Evolutionary conservation across 2,113 vertebrate species (phyloP).

Genomic region (Platichthys flesus): DNA sequence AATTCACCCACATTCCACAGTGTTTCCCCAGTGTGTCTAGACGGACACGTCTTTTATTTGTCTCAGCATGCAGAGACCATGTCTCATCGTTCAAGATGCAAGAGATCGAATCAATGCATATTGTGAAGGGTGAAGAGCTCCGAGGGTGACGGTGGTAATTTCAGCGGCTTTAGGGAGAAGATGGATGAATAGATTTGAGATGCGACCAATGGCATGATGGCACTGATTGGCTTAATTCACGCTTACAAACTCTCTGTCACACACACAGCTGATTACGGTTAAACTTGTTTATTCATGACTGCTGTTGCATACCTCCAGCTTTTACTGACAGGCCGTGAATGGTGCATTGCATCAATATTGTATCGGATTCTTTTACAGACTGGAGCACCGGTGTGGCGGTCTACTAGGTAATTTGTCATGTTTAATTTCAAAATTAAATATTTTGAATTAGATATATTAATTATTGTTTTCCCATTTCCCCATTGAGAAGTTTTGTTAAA

Average conservation of each 20-base stretch:
- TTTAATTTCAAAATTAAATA: neutral
- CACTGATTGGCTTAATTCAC: conserved; percentile 34
- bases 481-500: neutral
- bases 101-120: conserved; percentile 50
- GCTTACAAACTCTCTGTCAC: neutral
- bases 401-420: neutral
- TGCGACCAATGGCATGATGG: conserved; percentile 43
- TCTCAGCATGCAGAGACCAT: conserved; percentile 23
- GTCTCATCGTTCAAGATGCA: conserved; percentile 25
- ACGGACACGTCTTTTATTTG: neutral
- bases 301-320: neutral
- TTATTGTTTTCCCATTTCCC: neutral
- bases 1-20: neutral
- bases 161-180: conserved; percentile 40
- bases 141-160: conserved; percentile 27
- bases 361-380: neutral
- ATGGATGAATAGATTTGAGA: conserved; percentile 50
- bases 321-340: neutral
- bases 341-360: neutral
- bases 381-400: neutral
- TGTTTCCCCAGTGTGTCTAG: neutral
- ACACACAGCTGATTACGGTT: neutral
- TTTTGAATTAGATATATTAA: no score
- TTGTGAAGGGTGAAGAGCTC: conserved; percentile 23
- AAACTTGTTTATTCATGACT: no score